phyloP scores from a whole-genome alignment of 2,888 invertebrate genomes.

The Stenichneumon culpator region DNA sequence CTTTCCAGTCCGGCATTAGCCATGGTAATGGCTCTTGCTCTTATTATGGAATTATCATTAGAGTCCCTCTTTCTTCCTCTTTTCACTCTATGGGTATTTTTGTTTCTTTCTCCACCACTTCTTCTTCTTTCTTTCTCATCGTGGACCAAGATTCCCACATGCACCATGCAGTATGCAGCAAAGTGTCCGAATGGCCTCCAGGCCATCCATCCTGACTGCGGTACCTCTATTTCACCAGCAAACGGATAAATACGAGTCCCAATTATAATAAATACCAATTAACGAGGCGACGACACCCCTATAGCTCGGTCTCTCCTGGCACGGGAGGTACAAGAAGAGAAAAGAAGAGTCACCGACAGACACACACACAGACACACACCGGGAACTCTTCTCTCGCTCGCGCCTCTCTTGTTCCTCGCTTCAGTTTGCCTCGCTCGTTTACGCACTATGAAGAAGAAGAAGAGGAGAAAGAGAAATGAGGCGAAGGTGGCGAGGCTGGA shows the following conservation, averaged over 20 bases:
- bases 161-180: constrained; percentile 46
- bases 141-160: constrained; percentile 42
- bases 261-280: constrained; percentile 85
- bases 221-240: constrained; percentile 74
- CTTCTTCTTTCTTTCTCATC: constrained; percentile 2
- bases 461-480: constrained; percentile 34
- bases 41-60: constrained; percentile 71
- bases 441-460: constrained; percentile 59
- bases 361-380: constrained; percentile 32
- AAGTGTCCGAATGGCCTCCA: constrained; percentile 50
- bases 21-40: constrained; percentile 79
- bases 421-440: constrained; percentile 59
- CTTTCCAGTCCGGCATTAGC: constrained; percentile 65
- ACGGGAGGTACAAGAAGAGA: constrained; percentile 28
- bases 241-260: constrained; percentile 81
- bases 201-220: constrained; percentile 70
- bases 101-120: constrained; percentile 21
- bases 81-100: constrained; percentile 21
- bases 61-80: constrained; percentile 21
- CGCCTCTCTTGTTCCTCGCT: constrained; percentile 59
- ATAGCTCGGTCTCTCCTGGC: constrained; percentile 55
- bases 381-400: constrained; percentile 31
- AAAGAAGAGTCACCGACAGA: constrained; percentile 43
- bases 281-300: constrained; percentile 81
- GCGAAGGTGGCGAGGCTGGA: constrained; percentile 39